phyloP scores from a whole-genome alignment of 2,888 invertebrate genomes.

The Philereme vetulata region DNA sequence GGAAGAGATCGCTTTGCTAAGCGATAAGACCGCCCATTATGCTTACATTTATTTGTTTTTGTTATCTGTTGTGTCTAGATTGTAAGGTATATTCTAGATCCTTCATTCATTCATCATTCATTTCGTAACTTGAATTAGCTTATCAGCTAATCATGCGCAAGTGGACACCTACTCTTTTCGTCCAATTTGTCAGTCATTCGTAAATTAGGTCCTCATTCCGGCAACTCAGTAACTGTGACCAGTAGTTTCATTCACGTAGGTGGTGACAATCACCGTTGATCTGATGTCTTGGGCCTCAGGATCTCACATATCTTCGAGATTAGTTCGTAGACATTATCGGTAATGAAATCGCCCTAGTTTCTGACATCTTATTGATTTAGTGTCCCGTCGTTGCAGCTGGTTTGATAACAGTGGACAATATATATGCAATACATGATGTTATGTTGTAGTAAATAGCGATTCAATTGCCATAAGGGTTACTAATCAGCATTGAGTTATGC shows the following conservation, averaged over 20 bases:
- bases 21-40: too few species aligned
- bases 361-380: slow-evolving; percentile 13
- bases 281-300: slow-evolving; percentile 30
- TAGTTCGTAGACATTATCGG: slow-evolving; percentile 9
- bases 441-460: not conserved
- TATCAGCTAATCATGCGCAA: slow-evolving; percentile 17
- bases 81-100: too few species aligned
- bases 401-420: not conserved
- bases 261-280: slow-evolving; percentile 36
- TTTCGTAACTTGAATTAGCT: slow-evolving; percentile 16
- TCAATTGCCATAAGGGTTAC: not conserved
- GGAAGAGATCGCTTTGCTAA: too few species aligned
- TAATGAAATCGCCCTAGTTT: slow-evolving; percentile 33
- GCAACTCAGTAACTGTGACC: slow-evolving; percentile 14
- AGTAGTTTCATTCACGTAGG: slow-evolving; percentile 31
- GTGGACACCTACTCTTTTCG: slow-evolving; percentile 29
- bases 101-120: too few species aligned
- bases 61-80: too few species aligned
- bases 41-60: too few species aligned
- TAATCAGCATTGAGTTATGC: too few species aligned
- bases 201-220: slow-evolving; percentile 34
- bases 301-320: slow-evolving; percentile 26
- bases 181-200: slow-evolving; percentile 36
- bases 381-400: not conserved
- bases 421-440: not conserved